A percentile compares a stretch with the other conserved stretches of the same genome.
Evolutionary conservation across 1,140 invertebrate genomes (phyloP).

Genomic region (Drosophila sp.): DNA sequence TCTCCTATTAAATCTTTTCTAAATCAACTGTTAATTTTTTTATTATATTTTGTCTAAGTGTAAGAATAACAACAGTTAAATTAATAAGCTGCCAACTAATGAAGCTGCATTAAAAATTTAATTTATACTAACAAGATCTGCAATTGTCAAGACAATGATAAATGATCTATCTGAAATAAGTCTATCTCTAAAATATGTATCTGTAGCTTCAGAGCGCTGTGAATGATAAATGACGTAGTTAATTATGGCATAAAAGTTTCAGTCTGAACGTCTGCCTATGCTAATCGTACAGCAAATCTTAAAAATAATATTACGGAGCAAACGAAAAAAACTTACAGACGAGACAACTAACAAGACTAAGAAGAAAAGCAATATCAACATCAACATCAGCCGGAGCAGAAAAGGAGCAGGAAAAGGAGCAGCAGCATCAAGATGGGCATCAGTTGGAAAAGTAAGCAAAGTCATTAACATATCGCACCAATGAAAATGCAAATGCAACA

Average conservation of each 20-base stretch:
- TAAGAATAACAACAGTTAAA: too few relatives aligned
- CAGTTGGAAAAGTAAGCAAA: slow-evolving; percentile 64
- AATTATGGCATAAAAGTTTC: slow-evolving; percentile 52
- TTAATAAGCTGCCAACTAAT: too few relatives aligned
- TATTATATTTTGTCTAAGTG: too few relatives aligned
- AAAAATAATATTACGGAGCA: not conserved
- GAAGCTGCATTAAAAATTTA: too few relatives aligned
- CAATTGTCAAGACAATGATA: slow-evolving; percentile 6
- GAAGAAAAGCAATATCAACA: slow-evolving; percentile 45
- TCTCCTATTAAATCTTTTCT: too few relatives aligned
- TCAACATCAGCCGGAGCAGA: slow-evolving; percentile 4
- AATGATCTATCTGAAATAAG: not conserved
- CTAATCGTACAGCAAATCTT: slow-evolving; percentile 56
- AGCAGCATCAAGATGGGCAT: slow-evolving; percentile 50
- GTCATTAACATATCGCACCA: slow-evolving; percentile 82
- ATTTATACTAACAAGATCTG: not conserved
- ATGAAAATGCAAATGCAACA: slow-evolving; percentile 82
- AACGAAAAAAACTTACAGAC: slow-evolving; percentile 15
- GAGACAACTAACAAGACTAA: slow-evolving; percentile 9
- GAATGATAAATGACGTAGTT: slow-evolving; percentile 66
- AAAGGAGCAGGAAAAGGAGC: not conserved
- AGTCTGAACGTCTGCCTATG: slow-evolving; percentile 43
- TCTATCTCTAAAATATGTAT: slow-evolving; percentile 12
- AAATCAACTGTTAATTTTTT: too few relatives aligned
- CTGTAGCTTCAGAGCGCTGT: not conserved